Base-by-base conservation (phyloP, 2,797 vertebrate species). In the Brachymystax lenok region DNA sequence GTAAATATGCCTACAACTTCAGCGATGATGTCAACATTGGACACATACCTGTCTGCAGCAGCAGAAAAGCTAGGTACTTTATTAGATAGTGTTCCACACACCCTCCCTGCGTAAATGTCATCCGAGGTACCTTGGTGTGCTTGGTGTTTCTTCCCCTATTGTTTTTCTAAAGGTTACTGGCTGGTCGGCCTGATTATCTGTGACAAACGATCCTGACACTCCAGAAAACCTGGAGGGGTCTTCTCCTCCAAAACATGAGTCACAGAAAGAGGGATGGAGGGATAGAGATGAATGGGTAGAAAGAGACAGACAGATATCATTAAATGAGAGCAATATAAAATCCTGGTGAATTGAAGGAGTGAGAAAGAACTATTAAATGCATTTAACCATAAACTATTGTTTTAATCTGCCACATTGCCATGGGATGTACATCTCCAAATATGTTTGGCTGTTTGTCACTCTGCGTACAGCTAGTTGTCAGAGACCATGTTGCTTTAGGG, bases 111-210 rank as follows among this genome's bases (percentile, higher is more conserved):
- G 66, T 81, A 85, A 89, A 88, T 91, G 84, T 90, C 88, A 90
- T 71, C 77, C 46, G 30, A 80, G 79, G 80, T 51, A 71, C 78
- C 76, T 59, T 14, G 46, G 66, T 76, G 67, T 74, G 54, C 5
- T 40, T 63, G 61, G 40, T 35, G 33, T 46, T 3, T 67, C 77
- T 70, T 76, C 16, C 79, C 61, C 71, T 85, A 71, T 87, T 88
- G 79, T 46, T 89, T 84, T 86, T 75, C 80, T 83, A 78, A 80
- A 86, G 85, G 82, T 87, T 90, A 79, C 80, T 69, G 80, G 24
- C 86, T 87, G 82, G 80, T 84, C 87, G 83, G 73, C 79, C 85
- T 90, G 88, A 87, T 90, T 88, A 88, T 87, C 86, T 85, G 80
- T 85, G 88, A 90, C 81, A 84, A 86, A 80, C 76, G 77, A 77